These are phyloP conservation scores for Atherinosoma microstoma DNA, from an alignment of 2,797 vertebrate genomes.

Conservation along the genomic window DNA sequence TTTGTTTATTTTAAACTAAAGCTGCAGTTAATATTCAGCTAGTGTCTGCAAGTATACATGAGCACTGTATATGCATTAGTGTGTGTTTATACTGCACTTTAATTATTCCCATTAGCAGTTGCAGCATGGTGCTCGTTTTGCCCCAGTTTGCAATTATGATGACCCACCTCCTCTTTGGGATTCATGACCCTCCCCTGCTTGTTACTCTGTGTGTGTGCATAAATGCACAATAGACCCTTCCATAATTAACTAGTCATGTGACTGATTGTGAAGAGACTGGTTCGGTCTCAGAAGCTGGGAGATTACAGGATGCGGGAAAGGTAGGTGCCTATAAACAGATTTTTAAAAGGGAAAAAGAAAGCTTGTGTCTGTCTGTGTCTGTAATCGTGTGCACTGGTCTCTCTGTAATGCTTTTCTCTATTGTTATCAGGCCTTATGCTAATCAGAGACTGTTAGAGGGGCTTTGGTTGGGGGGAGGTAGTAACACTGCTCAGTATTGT, in stretches of 20 bases:
- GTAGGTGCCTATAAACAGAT: slow-evolving; percentile 22
- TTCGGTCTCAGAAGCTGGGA: slow-evolving; percentile 18
- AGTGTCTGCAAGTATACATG: neutral
- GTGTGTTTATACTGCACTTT: neutral
- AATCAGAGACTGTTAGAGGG: slow-evolving; percentile 69
- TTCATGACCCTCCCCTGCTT: slow-evolving; percentile 43
- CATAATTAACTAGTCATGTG: slow-evolving; percentile 61
- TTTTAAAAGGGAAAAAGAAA: neutral
- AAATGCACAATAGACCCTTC: slow-evolving; percentile 38
- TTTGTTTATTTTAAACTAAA: neutral
- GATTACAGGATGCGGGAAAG: slow-evolving; percentile 32
- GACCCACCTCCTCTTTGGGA: slow-evolving; percentile 48
- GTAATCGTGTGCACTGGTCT: slow-evolving; percentile 27
- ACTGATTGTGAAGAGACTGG: slow-evolving; percentile 41
- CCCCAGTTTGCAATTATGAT: slow-evolving; percentile 63
- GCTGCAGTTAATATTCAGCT: neutral
- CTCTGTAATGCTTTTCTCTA: slow-evolving; percentile 51
- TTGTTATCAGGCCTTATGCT: slow-evolving; percentile 73
- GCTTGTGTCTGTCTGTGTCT: slow-evolving; percentile 16
- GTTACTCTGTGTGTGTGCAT: slow-evolving; percentile 23
- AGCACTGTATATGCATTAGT: neutral
- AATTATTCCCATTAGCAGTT: slow-evolving; percentile 42
- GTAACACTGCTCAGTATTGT: slow-evolving; percentile 78
- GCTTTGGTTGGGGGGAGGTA: slow-evolving; percentile 61
- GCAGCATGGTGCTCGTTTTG: slow-evolving; percentile 38